These are phyloP conservation scores for Zaprionus nigranus DNA, from an alignment of 1,140 invertebrate species.

Conservation along the genomic window DNA sequence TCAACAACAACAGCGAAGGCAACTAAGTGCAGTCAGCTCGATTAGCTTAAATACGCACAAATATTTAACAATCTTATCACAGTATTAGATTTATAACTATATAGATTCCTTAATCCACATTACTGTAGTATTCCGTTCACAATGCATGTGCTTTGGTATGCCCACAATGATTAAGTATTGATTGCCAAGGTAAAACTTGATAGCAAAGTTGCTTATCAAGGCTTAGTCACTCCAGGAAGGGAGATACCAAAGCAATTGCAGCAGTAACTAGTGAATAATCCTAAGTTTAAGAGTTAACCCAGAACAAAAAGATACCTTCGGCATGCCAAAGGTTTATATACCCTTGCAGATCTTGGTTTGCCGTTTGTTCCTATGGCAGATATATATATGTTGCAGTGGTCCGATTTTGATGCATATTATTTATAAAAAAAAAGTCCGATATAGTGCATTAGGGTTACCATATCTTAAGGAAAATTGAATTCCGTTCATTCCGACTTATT, in stretches of 20 bases:
- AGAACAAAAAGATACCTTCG: too few relatives aligned
- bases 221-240: neutral
- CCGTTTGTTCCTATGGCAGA: too few relatives aligned
- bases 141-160: neutral
- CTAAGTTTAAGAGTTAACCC: neutral
- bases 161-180: neutral
- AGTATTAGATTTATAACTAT: conserved; percentile 47
- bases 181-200: neutral
- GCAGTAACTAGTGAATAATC: neutral
- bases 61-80: conserved; percentile 34
- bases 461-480: too few relatives aligned
- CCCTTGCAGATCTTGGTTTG: too few relatives aligned
- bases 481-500: too few relatives aligned
- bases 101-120: conserved; percentile 2
- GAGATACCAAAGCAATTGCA: neutral
- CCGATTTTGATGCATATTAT: too few relatives aligned
- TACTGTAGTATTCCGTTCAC: neutral
- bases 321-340: too few relatives aligned
- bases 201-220: neutral
- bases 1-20: conserved; percentile 69
- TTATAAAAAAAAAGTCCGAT: too few relatives aligned
- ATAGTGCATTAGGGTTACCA: too few relatives aligned
- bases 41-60: neutral
- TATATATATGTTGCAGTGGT: too few relatives aligned
- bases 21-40: conserved; percentile 33